Percentiles rank a stretch among this genome's conserved stretches.
phyloP scores from a whole-genome alignment of 2,888 invertebrate species.

The Anagyrus pseudococci region DNA sequence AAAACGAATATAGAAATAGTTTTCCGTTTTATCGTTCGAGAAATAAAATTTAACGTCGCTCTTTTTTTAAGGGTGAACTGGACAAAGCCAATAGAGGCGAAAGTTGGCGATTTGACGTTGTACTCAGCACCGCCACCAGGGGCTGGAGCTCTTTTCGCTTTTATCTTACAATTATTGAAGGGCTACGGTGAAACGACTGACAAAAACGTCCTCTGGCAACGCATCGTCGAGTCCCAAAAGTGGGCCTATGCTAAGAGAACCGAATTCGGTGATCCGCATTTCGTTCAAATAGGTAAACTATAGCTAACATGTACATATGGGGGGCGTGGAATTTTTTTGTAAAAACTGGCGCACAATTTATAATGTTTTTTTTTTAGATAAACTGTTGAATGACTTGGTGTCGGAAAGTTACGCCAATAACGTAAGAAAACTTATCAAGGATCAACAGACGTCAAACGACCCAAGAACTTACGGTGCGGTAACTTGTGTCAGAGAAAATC shows the following conservation, averaged over 20 bases:
- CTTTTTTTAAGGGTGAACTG: conserved; percentile 67
- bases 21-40: too few relatives aligned
- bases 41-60: too few relatives aligned
- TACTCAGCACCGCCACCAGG: conserved; percentile 87
- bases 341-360: too few relatives aligned
- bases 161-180: conserved; percentile 81
- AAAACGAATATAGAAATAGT: too few relatives aligned
- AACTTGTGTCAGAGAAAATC: conserved; percentile 63
- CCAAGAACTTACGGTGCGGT: conserved; percentile 74
- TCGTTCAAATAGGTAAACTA: conserved; percentile 73
- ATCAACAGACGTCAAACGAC: conserved; percentile 70
- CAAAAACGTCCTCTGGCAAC: conserved; percentile 77
- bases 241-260: conserved; percentile 88
- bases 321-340: too few relatives aligned
- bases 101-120: conserved; percentile 70
- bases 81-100: conserved; percentile 68
- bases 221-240: conserved; percentile 89
- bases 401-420: conserved; percentile 67
- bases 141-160: conserved; percentile 80
- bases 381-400: conserved; percentile 65
- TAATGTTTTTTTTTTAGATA: too few relatives aligned
- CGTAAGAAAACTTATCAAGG: conserved; percentile 71
- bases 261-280: conserved; percentile 82
- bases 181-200: conserved; percentile 70
- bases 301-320: too few relatives aligned